Evolutionary conservation across 2,797 vertebrate species (phyloP).

Genomic region (Tapera naevia): DNA sequence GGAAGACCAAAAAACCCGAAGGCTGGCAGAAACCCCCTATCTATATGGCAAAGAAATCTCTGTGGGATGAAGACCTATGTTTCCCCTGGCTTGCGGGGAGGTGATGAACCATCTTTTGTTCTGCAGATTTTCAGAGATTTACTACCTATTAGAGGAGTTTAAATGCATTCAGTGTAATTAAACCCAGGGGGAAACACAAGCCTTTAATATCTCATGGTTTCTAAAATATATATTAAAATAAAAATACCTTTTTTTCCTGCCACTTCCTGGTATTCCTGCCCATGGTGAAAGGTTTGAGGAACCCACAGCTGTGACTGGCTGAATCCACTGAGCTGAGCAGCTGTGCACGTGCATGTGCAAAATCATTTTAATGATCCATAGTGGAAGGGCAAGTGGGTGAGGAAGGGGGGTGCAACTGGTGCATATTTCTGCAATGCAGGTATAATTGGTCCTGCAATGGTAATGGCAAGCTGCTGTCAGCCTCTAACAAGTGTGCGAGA

Average conservation of each 20-base stretch:
- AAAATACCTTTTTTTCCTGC: neutral
- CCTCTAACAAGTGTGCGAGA: neutral
- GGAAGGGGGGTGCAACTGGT: neutral
- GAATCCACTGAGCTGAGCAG: neutral
- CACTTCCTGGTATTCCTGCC: neutral
- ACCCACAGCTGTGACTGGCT: neutral
- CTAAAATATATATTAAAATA: neutral
- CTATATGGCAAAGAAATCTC: neutral
- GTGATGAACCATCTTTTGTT: slow-evolving; percentile 16
- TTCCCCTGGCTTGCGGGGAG: neutral
- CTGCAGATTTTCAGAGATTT: slow-evolving; percentile 52
- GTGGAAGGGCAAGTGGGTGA: neutral
- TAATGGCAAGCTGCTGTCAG: slow-evolving; percentile 5
- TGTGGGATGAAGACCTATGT: neutral
- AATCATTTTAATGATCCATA: slow-evolving; percentile 8
- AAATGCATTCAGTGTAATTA: slow-evolving; percentile 55
- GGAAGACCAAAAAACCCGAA: neutral
- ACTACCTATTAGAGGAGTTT: slow-evolving; percentile 43
- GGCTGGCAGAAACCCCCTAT: neutral
- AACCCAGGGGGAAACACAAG: slow-evolving; percentile 46
- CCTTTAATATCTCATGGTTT: slow-evolving; percentile 37
- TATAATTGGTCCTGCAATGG: slow-evolving; percentile 62
- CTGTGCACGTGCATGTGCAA: neutral
- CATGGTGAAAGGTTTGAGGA: neutral
- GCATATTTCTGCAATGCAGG: slow-evolving; percentile 10